Base-by-base conservation (phyloP, 2,113 vertebrate species). In the Psittacus erithacus region DNA sequence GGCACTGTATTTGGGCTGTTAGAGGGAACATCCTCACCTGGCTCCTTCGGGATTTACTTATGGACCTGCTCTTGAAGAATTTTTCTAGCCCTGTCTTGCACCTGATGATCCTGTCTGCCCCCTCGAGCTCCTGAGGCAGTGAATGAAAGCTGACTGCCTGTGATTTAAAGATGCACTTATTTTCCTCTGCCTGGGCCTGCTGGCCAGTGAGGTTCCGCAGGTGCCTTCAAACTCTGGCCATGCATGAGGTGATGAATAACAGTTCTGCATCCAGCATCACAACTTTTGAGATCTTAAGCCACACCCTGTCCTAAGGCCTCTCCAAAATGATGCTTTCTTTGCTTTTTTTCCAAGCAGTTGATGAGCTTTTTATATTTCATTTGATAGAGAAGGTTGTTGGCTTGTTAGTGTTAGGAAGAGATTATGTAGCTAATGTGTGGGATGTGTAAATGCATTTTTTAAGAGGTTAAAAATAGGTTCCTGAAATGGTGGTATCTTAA, bases 391-490 rank as follows among this genome's bases (percentile, higher is more conserved):
- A 88, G 35, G 33, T 79, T 71, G 33, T 46, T 28, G n/a, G 68
- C 52, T 88, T 82, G 27, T 49, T 67, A 68, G 46, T 28, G 41
- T 43, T 55, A 53, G 62, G 86, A 90, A 70, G 52, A 59, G 25
- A 65, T 73, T 47, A 69, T 19, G 62, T 38, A 35, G 49, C 52
- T 75, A 68, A 46, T 3, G 6, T 76, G 52, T 78, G 62, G 83
- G 63, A 73, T 80, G 68, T 88, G 68, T 43, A 57, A 86, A 52
- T 65, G 31, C 13, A 59, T 89, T 88, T 88, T 94, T 92, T 52
- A 70, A 18, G 31, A 77, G 31, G 14, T 78, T 82, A 69, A 91
- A 92, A 90, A 57, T 53, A 93, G 59, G 31, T 64, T 80, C 18
- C 39, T 75, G 57, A 59, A 93, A 76, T 38, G 23, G 9, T 76